These are phyloP conservation scores for Netelia fuscicornis DNA, from an alignment of 2,888 invertebrate genomes.

Conservation along the genomic window DNA sequence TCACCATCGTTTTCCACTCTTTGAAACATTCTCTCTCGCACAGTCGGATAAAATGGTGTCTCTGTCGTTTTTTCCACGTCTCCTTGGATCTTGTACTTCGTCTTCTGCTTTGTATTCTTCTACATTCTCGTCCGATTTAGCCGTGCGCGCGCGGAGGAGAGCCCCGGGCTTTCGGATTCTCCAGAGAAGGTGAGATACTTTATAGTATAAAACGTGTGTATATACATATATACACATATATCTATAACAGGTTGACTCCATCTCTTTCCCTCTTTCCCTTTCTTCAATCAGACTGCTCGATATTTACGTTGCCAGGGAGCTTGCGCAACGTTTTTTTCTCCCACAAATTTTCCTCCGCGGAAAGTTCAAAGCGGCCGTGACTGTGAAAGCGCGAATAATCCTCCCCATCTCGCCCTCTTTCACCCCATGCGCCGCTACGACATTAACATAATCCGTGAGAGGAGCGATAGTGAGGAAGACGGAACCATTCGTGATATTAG, in stretches of 20 bases:
- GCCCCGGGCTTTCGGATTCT: conserved; percentile 18
- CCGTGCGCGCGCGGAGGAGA: background rate
- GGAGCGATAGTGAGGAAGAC: conserved; percentile 17
- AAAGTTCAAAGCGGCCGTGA: conserved; percentile 77
- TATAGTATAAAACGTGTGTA: background rate
- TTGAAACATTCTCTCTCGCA: conserved; percentile 39
- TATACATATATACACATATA: background rate
- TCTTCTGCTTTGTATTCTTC: conserved; percentile 57
- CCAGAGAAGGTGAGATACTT: conserved; percentile 10
- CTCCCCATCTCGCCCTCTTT: background rate
- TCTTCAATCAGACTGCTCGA: conserved; percentile 80
- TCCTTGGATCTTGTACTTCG: conserved; percentile 27
- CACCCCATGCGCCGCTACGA: background rate
- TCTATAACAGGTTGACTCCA: background rate
- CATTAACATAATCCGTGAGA: conserved; percentile 80
- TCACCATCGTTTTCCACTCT: conserved; percentile 29
- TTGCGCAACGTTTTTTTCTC: conserved; percentile 65
- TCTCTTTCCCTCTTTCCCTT: conserved; percentile 25
- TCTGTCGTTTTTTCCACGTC: conserved; percentile 56
- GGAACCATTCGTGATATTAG: background rate
- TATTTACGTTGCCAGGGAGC: conserved; percentile 75
- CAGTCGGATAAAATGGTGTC: conserved; percentile 18
- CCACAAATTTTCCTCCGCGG: conserved; percentile 74
- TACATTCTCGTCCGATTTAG: conserved; percentile 35
- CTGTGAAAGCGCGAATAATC: conserved; percentile 1